Percentiles rank a stretch among this genome's conserved stretches.
These are phyloP conservation scores for Sphyrna mokarran DNA, from an alignment of 2,113 vertebrate genomes.

Conservation along the genomic window DNA sequence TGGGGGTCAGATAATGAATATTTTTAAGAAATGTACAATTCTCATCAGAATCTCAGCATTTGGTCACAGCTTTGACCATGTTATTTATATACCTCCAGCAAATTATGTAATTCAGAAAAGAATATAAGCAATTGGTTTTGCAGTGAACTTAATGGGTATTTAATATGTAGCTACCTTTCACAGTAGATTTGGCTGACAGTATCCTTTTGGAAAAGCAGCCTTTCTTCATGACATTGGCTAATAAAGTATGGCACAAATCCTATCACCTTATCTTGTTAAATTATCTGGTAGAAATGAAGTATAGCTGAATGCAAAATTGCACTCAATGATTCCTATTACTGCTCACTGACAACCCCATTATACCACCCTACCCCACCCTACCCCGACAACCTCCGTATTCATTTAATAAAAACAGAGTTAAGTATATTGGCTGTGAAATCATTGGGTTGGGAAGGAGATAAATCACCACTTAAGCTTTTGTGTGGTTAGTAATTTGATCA, in stretches of 20 bases:
- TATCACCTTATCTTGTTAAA: not conserved
- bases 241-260: not conserved
- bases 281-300: not conserved
- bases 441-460: not conserved
- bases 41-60: not conserved
- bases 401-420: not conserved
- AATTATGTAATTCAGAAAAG: constrained; percentile 1
- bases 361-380: not conserved
- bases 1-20: not conserved
- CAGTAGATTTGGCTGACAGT: not conserved
- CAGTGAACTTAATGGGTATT: not conserved
- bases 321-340: not conserved
- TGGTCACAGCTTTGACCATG: not conserved
- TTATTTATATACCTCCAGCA: not conserved
- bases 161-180: not conserved
- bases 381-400: not conserved
- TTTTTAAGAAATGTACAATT: not conserved
- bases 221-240: not conserved
- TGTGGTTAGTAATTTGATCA: not conserved
- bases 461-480: not conserved
- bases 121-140: not conserved
- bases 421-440: not conserved
- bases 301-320: not conserved
- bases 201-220: not conserved
- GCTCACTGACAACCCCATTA: not conserved